phyloP scores from a whole-genome alignment of 2,113 vertebrate genomes.

The Indicator maculatus region DNA sequence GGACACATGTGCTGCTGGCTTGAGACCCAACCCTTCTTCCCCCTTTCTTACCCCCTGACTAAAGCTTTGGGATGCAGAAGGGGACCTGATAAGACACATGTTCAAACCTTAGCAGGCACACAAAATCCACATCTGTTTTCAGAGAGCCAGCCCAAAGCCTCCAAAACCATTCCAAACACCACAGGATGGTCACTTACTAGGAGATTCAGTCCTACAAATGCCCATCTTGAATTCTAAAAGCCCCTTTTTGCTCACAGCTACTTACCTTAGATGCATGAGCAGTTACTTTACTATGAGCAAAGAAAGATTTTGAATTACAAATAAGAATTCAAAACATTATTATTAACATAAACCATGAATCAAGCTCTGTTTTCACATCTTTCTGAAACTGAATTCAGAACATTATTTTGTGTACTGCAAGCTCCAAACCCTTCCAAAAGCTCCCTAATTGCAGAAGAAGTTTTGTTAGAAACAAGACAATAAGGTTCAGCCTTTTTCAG shows the following conservation, averaged over 20 bases:
- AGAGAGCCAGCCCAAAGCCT: background rate
- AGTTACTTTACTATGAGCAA: background rate
- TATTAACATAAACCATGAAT: background rate
- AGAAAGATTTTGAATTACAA: background rate
- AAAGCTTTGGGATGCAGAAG: background rate
- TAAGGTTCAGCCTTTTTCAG: background rate
- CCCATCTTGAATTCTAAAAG: background rate
- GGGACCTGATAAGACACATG: accelerated
- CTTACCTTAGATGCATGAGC: background rate
- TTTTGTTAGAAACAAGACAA: background rate
- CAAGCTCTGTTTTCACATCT: background rate
- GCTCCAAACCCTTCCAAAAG: background rate
- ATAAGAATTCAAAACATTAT: background rate
- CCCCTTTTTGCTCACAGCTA: background rate
- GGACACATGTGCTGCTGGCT: background rate
- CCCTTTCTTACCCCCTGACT: accelerated
- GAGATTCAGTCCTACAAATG: background rate
- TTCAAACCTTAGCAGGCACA: background rate
- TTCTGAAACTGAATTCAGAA: background rate
- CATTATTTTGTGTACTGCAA: background rate
- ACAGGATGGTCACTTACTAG: background rate
- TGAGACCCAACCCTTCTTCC: background rate
- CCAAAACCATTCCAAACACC: background rate
- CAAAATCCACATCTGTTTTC: background rate
- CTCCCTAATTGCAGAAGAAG: background rate